Evolutionary conservation across 2,797 vertebrate species (phyloP), one percentile per base, ranked within the genome.

Genomic region (Enteromius trimaculatus): DNA sequence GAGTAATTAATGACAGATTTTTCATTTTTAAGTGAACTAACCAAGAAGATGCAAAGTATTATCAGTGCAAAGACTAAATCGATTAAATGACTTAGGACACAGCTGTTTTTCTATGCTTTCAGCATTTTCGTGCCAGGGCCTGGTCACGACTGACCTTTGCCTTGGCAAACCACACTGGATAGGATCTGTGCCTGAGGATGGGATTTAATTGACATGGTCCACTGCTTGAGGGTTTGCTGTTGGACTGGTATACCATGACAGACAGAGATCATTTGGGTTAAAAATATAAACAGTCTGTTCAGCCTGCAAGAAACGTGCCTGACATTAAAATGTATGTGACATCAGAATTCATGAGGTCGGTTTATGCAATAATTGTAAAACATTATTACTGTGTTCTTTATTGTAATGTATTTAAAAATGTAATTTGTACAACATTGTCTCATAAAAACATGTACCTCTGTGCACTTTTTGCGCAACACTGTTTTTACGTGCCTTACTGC

Each of bases 191-290:
- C 90, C 90, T 80, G 85, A 88, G 88, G 92, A 87, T 29, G 78
- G 83, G 76, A 86, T 92, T 90, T 93, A 93, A 94, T 91, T 93
- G 93, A 93, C 84, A 65, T 79, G 87, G 86, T 82, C 89, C 80
- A 17, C 60, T 84, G 29, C 39, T 85, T 85, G 89, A 86, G 80
- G 85, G 88, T 82, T 86, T 89, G 79, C 71, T 42, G 42, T 81
- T 69, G 85, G 87, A 77, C 39, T 80, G 80, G 71, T 87, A 74
- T 87, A 88, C 72, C 87, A 80, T 70, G 71, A 87, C 47, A 71
- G 87, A 86, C 80, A 84, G 74, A 85, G 80, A 81, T 76, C 69
- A 81, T 66, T 39, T 84, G 23, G 77, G 86, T 80, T 26, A 6
- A 84, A 44, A 16, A 55, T 74, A 11, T 9, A 7, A 16, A 72